Base-by-base conservation (phyloP, 2,797 vertebrate genomes). In the Enteromius mattozi region DNA sequence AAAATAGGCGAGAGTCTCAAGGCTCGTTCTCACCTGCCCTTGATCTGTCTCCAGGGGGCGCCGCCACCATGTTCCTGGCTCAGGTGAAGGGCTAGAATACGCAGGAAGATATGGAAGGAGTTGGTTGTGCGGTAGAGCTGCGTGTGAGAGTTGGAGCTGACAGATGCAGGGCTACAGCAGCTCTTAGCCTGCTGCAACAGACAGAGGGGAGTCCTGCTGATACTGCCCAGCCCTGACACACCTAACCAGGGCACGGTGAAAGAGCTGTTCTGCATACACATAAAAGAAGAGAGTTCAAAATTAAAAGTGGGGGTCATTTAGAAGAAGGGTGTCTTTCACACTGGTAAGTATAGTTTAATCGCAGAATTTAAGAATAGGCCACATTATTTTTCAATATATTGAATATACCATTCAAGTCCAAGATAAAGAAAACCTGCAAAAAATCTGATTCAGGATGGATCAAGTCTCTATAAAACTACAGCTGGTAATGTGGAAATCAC, bases 1-100 rank as follows among this genome's bases (percentile, higher is more conserved):
- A 59, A 71, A 78, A 59, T 27, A n/a, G 9, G 24, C 24, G 7
- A 0, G 30, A 35, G 61, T 61, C 51, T 16, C 21, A 24, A 69
- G 17, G 7, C 63, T 54, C 13, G 51, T 69, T 88, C 91, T 90
- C 82, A 99, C 98, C 98, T 97, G 94, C 98, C 98, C 96, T 99
- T 99, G 91, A 99, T 96, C 93, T 99, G 98, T 90, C 97, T 99
- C 96, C 98, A 98, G 85, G 96, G 95, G 92, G 96, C 96, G 82
- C 95, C 89, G 0, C 95, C 95, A 71, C 85, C 94, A 69, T 87
- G 91, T 86, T 95, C 96, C 90, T 96, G 96, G 84, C 93, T 95
- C 81, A 99, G 92, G 91, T 97, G 94, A 89, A 92, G 92, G 87
- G 96, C 96, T 93, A 99, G 93, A 93, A 99, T 95, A 82, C 95